Evolutionary conservation across 2,888 invertebrate genomes (phyloP).

Genomic region (Philaethria dido): DNA sequence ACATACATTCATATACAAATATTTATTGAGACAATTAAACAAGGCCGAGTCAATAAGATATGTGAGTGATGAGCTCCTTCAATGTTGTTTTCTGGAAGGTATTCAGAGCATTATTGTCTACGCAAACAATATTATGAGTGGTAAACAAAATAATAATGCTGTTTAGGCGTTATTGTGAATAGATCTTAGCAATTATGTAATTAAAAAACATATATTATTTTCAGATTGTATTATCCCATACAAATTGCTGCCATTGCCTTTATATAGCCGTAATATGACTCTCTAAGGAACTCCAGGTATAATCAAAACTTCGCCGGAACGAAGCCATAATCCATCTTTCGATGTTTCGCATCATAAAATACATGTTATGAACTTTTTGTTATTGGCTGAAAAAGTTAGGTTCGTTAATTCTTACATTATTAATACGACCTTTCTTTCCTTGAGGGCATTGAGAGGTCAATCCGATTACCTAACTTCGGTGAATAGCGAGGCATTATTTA

Average conservation of each 20-base stretch:
- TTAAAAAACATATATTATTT: neutral
- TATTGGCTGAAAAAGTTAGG: slow-evolving; percentile 21
- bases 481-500: neutral
- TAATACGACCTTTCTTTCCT: slow-evolving; percentile 18
- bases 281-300: neutral
- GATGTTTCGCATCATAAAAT: slow-evolving; percentile 12
- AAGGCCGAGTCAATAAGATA: slow-evolving; percentile 42
- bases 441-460: slow-evolving; percentile 15
- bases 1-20: slow-evolving; percentile 23
- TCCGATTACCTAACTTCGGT: neutral
- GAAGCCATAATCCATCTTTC: neutral
- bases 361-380: slow-evolving; percentile 13
- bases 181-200: neutral
- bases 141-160: slow-evolving; percentile 23
- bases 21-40: slow-evolving; percentile 42
- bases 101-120: neutral
- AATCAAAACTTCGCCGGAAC: slow-evolving; percentile 10
- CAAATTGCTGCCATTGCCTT: neutral
- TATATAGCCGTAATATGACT: neutral
- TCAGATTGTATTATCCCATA: neutral
- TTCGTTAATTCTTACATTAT: slow-evolving; percentile 20
- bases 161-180: neutral
- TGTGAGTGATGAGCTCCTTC: slow-evolving; percentile 21
- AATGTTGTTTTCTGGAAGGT: slow-evolving; percentile 25
- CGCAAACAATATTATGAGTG: slow-evolving; percentile 21